Base-by-base conservation (phyloP, 2,797 vertebrate species). In the Lagocephalus sceleratus region DNA sequence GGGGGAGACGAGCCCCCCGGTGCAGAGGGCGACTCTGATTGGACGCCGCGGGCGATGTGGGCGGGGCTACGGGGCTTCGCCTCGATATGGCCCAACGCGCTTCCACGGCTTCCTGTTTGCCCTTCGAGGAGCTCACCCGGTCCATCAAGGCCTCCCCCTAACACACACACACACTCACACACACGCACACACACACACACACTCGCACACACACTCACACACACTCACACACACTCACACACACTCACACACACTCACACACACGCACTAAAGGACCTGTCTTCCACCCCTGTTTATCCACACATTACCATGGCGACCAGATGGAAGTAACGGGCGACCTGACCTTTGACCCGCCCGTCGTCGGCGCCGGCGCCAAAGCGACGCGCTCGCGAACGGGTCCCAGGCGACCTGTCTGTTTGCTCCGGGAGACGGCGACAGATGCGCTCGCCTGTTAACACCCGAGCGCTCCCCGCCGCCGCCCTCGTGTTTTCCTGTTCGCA, bases 21-120 rank as follows among this genome's bases (percentile, higher is more conserved):
- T n/a, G n/a, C 58, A 0, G n/a, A 23, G 47, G 67, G 22, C 52
- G 1, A 2, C 19, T 67, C 17, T 60, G 66, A 78, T 78, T 60
- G 62, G 69, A 79, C 63, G n/a, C n/a, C n/a, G n/a, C n/a, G n/a
- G n/a, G n/a, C n/a, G n/a, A n/a, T n/a, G n/a, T n/a, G n/a, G n/a
- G n/a, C n/a, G n/a, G n/a, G n/a, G n/a, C n/a, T n/a, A n/a, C n/a
- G n/a, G n/a, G n/a, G n/a, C n/a, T n/a, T n/a, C n/a, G n/a, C n/a
- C n/a, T n/a, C n/a, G n/a, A n/a, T n/a, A n/a, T n/a, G n/a, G n/a
- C n/a, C n/a, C n/a, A n/a, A n/a, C n/a, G n/a, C n/a, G n/a, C n/a
- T n/a, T n/a, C n/a, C n/a, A n/a, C n/a, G n/a, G n/a, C n/a, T n/a
- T n/a, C n/a, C n/a, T n/a, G n/a, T n/a, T n/a, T n/a, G n/a, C n/a